Conservation (phyloP, 2,888 invertebrate genomes). For the Meteorus cinctellus region DNA sequence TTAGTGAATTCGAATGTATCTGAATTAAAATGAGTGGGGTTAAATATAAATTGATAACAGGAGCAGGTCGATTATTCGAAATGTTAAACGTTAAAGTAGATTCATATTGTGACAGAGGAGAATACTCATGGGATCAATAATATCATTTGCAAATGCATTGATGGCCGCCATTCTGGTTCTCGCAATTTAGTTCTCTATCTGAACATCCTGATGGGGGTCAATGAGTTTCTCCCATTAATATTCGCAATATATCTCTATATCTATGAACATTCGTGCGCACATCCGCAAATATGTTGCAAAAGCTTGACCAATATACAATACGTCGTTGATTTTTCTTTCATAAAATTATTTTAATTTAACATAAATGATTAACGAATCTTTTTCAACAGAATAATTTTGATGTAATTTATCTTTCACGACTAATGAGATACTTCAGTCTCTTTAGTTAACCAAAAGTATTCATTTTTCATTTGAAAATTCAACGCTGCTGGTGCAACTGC, state of each 20-base stretch:
- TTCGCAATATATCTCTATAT: not conserved
- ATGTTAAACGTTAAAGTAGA: not conserved
- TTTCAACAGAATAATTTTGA: not conserved
- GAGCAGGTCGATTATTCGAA: not conserved
- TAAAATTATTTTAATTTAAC: not conserved
- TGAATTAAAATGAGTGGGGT: not conserved
- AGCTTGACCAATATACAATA: not conserved
- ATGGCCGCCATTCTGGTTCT: conserved; percentile 40
- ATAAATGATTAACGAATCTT: not conserved
- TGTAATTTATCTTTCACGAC: not conserved
- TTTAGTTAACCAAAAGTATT: conserved; percentile 63
- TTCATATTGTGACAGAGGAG: conserved; percentile 7
- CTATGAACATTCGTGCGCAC: not conserved
- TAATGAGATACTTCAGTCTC: not conserved
- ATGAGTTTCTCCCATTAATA: not conserved
- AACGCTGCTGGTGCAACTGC: conserved; percentile 63
- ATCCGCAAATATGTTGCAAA: not conserved
- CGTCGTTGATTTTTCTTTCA: too few species aligned
- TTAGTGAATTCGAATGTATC: not conserved
- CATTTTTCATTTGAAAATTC: conserved; percentile 59
- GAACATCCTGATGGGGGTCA: conserved; percentile 6
- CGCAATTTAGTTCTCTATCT: conserved; percentile 1
- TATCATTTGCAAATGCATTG: conserved; percentile 50
- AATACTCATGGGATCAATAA: conserved; percentile 53
- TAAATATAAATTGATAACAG: not conserved